Evolutionary conservation across 92 coral and sea anemone genomes (phyloP), one percentile per base, ranked within the genome.

Genomic region (Palythoa caribaeorum): DNA sequence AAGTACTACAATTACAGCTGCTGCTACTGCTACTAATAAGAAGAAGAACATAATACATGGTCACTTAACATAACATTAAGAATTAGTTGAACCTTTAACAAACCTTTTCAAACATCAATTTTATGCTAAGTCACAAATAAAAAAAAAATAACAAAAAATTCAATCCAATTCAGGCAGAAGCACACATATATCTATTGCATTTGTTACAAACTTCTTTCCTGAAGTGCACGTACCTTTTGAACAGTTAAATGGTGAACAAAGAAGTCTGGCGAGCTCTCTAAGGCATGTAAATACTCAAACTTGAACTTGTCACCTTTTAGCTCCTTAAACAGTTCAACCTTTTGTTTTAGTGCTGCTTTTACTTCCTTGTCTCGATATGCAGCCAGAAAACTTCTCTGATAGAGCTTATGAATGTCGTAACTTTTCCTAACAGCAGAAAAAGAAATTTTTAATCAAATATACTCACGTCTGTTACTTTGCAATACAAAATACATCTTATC

Each of bases 201-300:
- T 16, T 28, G 28, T 9, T 73, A 21, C 13, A 9, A 21, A 72
- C 11, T 17, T 85, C 13, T 37, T 13, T 15, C 15, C 53, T 48
- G 21, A 14, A 10, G 1, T 7, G 9, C 10, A 60, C 35, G 7
- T 81, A 94, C 97, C 97, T 90, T 89, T 38, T 87, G 87, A 37
- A 95, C 94, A 78, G 90, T 75, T 19, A 95, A 87, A 77, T 54
- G 94, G 88, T 93, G 88, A 38, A 93, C 92, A 83, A 94, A 94
- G 86, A 81, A 81, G 36, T 88, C 95, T 5, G 89, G 92, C n/a
- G 95, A 84, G 47, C 80, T 89, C 76, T 94, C 97, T 70, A 94
- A 44, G 16, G 79, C 63, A 73, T 75, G 80, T 38, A 95, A 76
- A 20, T 84, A 93, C 51, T 91, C 84, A 35, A 69, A n/a, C 78